These are phyloP conservation scores for Poecile montanus DNA, from an alignment of 2,797 vertebrate species.

Conservation along the genomic window DNA sequence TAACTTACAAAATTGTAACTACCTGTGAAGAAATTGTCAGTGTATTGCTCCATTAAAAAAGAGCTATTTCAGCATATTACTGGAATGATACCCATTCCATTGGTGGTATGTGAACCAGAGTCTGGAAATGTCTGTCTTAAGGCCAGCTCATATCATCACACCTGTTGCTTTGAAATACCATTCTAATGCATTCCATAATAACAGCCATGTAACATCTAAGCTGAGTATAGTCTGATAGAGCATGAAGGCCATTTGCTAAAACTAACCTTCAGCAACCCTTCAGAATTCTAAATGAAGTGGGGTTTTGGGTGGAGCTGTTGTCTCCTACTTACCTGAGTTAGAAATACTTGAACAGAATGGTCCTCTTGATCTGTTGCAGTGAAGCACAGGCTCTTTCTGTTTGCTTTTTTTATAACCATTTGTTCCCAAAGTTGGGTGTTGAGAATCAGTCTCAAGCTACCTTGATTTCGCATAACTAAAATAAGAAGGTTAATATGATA, in stretches of 20 bases:
- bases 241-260: neutral
- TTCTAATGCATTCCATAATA: neutral
- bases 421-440: constrained; percentile 83
- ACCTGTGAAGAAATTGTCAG: neutral
- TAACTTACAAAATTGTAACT: neutral
- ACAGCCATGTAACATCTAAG: neutral
- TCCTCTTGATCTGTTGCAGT: constrained; percentile 82
- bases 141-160: neutral
- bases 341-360: constrained; percentile 77
- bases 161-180: neutral
- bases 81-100: neutral
- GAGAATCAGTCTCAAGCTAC: constrained; percentile 83
- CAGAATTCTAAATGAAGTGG: neutral
- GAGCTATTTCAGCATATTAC: neutral
- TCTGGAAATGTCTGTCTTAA: neutral
- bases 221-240: neutral
- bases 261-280: neutral
- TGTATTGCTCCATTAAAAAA: neutral
- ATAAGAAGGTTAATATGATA: constrained; percentile 2
- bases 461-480: constrained; percentile 86
- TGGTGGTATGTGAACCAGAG: neutral
- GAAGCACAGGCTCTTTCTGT: constrained; percentile 76
- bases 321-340: constrained; percentile 77
- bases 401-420: constrained; percentile 78
- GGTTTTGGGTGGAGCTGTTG: neutral